These are phyloP conservation scores for Spea bombifrons DNA, from an alignment of 2,113 vertebrate species.

Conservation along the genomic window DNA sequence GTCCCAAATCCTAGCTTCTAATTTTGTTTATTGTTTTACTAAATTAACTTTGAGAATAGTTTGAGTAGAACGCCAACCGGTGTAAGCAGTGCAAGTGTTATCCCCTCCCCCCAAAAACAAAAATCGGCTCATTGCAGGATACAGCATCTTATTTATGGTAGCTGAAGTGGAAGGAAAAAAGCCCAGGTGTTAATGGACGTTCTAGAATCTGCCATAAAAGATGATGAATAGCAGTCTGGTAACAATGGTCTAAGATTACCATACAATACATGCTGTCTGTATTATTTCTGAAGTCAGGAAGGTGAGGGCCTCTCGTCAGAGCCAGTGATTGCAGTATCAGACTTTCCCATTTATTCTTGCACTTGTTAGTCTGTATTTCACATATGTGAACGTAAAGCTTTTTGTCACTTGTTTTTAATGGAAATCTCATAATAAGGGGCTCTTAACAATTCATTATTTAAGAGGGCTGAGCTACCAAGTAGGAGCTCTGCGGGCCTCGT, in stretches of 20 bases:
- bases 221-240: background rate
- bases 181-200: background rate
- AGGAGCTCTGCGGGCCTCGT: conserved; percentile 57
- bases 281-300: background rate
- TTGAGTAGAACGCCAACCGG: too few relatives aligned
- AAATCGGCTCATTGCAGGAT: background rate
- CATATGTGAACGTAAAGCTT: conserved; percentile 48
- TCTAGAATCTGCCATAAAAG: background rate
- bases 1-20: too few relatives aligned
- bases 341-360: conserved; percentile 33
- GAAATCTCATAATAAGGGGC: conserved; percentile 60
- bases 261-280: conserved; percentile 1
- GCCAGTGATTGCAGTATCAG: conserved; percentile 22
- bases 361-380: conserved; percentile 23
- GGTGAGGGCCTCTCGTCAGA: conserved; percentile 1
- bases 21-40: too few relatives aligned
- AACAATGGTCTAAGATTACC: background rate
- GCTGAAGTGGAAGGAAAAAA: background rate
- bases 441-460: conserved; percentile 64
- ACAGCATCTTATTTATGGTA: too few relatives aligned
- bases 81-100: too few relatives aligned
- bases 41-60: too few relatives aligned
- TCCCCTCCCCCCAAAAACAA: too few relatives aligned
- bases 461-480: conserved; percentile 59
- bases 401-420: conserved; percentile 62